Conservation (phyloP, 2,113 vertebrate genomes). For the Sclerurus mexicanus region DNA sequence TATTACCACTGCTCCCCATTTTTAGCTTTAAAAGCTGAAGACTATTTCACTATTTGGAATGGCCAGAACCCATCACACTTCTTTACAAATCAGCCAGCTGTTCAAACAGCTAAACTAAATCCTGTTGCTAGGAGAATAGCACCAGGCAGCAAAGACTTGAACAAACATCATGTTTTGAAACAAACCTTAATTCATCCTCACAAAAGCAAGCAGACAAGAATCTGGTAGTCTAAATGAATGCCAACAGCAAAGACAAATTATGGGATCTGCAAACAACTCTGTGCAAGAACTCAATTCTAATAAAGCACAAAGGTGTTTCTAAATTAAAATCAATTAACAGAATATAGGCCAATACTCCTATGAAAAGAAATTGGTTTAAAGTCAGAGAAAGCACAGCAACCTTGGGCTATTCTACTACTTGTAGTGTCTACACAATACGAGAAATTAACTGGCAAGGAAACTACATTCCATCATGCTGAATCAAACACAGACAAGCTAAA, state of each 20-base stretch:
- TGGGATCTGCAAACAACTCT: conserved; percentile 40
- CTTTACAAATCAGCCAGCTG: conserved; percentile 52
- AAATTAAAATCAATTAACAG: conserved; percentile 10
- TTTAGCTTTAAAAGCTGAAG: background rate
- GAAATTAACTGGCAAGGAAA: conserved; percentile 30
- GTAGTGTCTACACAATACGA: background rate
- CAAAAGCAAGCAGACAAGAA: conserved; percentile 37
- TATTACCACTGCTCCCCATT: background rate
- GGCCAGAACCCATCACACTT: conserved; percentile 15
- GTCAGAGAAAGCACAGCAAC: background rate
- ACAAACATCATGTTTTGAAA: conserved; percentile 16
- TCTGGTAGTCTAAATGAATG: conserved; percentile 26
- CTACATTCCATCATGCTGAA: background rate
- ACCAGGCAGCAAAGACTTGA: conserved; percentile 20
- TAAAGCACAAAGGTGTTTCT: conserved; percentile 13
- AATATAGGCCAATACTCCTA: background rate
- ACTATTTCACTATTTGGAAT: background rate
- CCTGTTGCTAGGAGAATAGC: conserved; percentile 47
- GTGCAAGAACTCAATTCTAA: background rate
- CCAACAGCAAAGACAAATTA: conserved; percentile 50
- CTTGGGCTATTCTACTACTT: background rate
- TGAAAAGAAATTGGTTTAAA: background rate
- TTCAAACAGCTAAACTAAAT: conserved; percentile 50
- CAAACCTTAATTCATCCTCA: conserved; percentile 42
- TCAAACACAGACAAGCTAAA: background rate